Conservation (phyloP, 92 coral and sea anemone genomes). For the Epizoanthus rinbou region DNA sequence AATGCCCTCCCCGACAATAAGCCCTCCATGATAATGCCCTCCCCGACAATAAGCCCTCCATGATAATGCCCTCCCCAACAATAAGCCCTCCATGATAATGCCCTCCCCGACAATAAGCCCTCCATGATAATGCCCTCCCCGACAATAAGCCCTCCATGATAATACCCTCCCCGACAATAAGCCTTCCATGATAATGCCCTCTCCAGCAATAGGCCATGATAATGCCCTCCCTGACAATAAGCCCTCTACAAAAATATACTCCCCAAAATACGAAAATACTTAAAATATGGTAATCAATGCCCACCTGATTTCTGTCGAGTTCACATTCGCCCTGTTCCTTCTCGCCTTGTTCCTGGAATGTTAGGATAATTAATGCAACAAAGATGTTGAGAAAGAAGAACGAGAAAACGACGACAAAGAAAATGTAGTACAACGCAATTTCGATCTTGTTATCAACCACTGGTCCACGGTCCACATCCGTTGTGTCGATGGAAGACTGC, state of each 20-base stretch:
- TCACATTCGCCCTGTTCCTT: slow-evolving; percentile 98
- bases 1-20: no score
- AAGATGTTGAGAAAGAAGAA: slow-evolving; percentile 97
- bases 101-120: no score
- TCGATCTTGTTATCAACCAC: slow-evolving; percentile 91
- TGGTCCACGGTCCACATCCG: slow-evolving; percentile 88
- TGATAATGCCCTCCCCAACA: no score
- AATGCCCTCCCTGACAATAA: no score
- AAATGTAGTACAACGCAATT: slow-evolving; percentile 87
- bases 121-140: neutral
- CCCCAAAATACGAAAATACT: neutral
- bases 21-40: no score
- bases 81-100: no score
- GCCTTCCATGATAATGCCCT: no score
- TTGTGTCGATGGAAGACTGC: slow-evolving; percentile 97
- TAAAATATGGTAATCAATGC: neutral
- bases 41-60: no score
- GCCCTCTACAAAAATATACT: no score
- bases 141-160: neutral
- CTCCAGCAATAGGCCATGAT: no score
- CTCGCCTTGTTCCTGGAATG: slow-evolving; percentile 98
- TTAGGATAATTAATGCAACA: slow-evolving; percentile 97
- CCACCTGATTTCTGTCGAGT: slow-evolving; percentile 96
- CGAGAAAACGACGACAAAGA: slow-evolving; percentile 95
- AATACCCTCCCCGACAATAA: no score